Conservation (phyloP, 2,888 invertebrate genomes). For the Epicampocera succincta region DNA sequence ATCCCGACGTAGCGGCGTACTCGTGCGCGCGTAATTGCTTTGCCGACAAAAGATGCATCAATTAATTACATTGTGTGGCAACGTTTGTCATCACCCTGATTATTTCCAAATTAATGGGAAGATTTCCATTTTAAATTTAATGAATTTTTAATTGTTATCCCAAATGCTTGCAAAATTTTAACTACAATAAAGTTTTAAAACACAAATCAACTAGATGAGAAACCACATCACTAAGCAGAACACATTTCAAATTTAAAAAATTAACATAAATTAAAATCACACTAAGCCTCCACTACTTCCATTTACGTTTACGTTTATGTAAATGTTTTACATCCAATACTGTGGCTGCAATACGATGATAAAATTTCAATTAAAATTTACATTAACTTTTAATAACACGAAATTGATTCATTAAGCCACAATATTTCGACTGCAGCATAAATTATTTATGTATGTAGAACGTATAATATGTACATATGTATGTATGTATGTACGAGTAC, state of each 20-base stretch:
- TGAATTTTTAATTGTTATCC: conserved; percentile 57
- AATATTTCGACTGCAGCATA: not conserved
- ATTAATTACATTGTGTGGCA: too few relatives aligned
- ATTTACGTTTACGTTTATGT: conserved; percentile 31
- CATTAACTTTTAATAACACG: conserved; percentile 50
- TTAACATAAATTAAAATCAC: conserved; percentile 64
- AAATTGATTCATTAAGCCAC: conserved; percentile 55
- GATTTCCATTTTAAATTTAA: conserved; percentile 48
- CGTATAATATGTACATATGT: too few relatives aligned
- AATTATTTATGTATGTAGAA: too few relatives aligned
- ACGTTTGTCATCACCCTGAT: conserved; percentile 27
- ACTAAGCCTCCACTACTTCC: conserved; percentile 34
- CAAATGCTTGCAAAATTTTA: conserved; percentile 32
- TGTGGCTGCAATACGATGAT: conserved; percentile 58
- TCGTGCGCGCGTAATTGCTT: too few relatives aligned
- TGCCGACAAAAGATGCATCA: too few relatives aligned
- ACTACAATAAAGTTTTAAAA: conserved; percentile 3
- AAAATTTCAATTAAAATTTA: conserved; percentile 66
- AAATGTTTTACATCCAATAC: conserved; percentile 21
- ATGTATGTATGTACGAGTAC: too few relatives aligned
- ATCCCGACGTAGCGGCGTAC: too few relatives aligned
- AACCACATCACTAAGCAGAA: conserved; percentile 46
- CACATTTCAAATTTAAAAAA: conserved; percentile 37
- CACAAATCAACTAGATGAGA: conserved; percentile 34
- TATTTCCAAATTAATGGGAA: conserved; percentile 25